Base-by-base conservation (phyloP, 2,113 vertebrate species). In the Pogona vitticeps region DNA sequence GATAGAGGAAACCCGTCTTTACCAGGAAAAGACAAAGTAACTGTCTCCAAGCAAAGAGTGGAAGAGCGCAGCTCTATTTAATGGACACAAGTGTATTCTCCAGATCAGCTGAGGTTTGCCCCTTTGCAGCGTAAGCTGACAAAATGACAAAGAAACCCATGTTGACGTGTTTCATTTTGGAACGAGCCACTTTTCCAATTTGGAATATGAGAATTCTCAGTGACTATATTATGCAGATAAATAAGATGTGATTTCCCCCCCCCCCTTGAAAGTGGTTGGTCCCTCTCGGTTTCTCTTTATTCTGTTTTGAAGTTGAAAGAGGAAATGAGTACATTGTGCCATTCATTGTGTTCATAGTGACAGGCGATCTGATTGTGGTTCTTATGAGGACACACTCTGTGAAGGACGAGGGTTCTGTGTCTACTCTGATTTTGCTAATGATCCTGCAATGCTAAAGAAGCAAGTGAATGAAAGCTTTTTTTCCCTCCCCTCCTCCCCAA, bases 351-450 rank as follows among this genome's bases (percentile, higher is more conserved):
- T 88, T 76, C 71, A 3, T 72, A 14, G 33, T 77, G 1, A 77
- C 61, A 70, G 77, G 31, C 78, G 42, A 84, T 61, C 72, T 13
- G 5, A 88, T 80, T 79, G 21, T 63, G 65, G 58, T 91, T 86
- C 82, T 0, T 87, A 40, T 40, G 7, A 86, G 40, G 58, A 15
- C 56, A 33, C 31, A 52, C 20, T 1, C 0, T 85, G 42, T 63
- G 13, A 83, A 63, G 76, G 21, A 1, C 0, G 0, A 1, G 67
- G 70, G 17, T 59, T 91, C 9, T 18, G 78, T 87, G 89, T 72
- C 15, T 90, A n/a, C 26, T 28, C 78, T 68, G 3, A 38, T 80
- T 86, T 3, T 3, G 38, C 82, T 91, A 94, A 92, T 86, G 76
- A 91, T 86, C 20, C 59, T 86, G 52, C 42, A 91, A 83, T 91